Conservation (phyloP, 2,113 vertebrate species). For the Melanerpes formicivorus region DNA sequence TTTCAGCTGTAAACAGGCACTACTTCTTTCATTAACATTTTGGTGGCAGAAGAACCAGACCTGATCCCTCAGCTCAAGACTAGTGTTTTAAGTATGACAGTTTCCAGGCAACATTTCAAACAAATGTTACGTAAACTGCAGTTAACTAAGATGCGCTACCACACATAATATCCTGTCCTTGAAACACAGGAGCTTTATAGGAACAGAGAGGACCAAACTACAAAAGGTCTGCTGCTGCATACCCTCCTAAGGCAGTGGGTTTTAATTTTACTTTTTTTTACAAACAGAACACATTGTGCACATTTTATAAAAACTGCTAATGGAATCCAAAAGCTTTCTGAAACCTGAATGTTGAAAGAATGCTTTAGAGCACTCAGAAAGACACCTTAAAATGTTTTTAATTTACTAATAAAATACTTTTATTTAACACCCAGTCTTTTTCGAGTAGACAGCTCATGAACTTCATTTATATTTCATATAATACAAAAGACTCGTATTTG, state of each 20-base stretch:
- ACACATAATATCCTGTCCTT: slow-evolving; percentile 38
- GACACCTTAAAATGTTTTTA: slow-evolving; percentile 1
- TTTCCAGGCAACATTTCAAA: slow-evolving; percentile 55
- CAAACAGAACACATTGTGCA: background rate
- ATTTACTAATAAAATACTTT: background rate
- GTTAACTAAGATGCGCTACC: slow-evolving; percentile 6
- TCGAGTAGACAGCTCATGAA: background rate
- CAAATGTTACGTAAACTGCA: background rate
- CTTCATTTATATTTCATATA: background rate
- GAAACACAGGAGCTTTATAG: slow-evolving; percentile 6
- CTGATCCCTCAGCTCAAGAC: slow-evolving; percentile 18
- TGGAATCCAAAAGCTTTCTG: background rate
- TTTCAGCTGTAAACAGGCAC: background rate
- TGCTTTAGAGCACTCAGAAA: background rate
- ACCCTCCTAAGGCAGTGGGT: background rate
- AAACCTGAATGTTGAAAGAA: slow-evolving; percentile 17
- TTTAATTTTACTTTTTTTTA: background rate
- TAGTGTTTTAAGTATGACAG: slow-evolving; percentile 17
- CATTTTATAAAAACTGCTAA: background rate
- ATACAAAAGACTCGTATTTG: background rate
- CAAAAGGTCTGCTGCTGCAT: slow-evolving; percentile 1
- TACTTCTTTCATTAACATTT: background rate
- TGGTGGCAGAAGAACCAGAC: slow-evolving; percentile 14
- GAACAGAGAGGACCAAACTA: background rate
- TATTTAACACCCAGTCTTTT: background rate